Percentiles rank a stretch among this genome's conserved stretches.
These are phyloP conservation scores for Orycteropus afer DNA, from an alignment of 2,113 vertebrate genomes.

Conservation along the genomic window DNA sequence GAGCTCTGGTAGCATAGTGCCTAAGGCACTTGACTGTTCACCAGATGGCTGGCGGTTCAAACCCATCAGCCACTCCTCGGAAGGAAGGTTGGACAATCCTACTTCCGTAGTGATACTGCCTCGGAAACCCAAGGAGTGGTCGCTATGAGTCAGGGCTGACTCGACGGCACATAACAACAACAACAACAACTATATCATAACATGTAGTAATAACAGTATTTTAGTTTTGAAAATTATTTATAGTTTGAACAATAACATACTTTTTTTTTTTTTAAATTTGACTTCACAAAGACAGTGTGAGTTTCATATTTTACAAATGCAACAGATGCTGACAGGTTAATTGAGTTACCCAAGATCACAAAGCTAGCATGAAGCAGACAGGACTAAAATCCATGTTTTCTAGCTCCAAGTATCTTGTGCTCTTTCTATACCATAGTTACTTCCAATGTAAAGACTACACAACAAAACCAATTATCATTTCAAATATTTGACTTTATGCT, in stretches of 20 bases:
- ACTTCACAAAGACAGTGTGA: background rate
- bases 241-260: background rate
- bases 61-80: no score
- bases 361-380: no score
- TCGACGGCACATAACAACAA: no score
- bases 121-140: no score
- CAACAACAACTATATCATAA: background rate
- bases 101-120: no score
- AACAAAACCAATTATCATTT: background rate
- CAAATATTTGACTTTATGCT: background rate
- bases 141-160: no score
- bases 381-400: background rate
- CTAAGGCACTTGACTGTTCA: no score
- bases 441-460: background rate
- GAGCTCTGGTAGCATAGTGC: no score
- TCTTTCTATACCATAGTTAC: background rate
- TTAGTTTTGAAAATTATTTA: constrained; percentile 23
- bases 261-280: background rate
- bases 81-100: no score
- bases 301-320: background rate
- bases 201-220: background rate
- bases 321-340: background rate
- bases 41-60: no score
- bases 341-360: background rate
- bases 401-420: background rate